phyloP scores from a whole-genome alignment of 1,140 invertebrate species.

The Zaprionus tsacasi region DNA sequence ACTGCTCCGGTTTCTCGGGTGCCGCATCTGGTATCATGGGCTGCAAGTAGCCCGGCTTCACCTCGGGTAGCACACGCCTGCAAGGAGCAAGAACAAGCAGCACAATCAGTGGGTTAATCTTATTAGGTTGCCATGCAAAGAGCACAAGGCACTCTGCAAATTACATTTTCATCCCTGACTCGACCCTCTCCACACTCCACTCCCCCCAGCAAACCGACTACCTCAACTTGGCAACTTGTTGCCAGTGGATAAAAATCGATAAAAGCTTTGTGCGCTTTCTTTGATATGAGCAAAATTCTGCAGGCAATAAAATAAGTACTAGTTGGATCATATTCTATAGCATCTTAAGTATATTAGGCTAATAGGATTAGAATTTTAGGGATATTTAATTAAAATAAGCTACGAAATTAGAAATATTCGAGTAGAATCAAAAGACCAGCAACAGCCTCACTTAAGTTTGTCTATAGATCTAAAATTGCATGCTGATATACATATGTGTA shows the following conservation, averaged over 20 bases:
- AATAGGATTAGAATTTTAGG: background rate
- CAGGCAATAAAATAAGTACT: background rate
- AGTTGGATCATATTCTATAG: background rate
- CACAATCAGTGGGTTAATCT: conserved; percentile 49
- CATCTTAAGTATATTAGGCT: background rate
- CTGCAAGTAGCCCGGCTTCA: conserved; percentile 93
- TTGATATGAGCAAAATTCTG: background rate
- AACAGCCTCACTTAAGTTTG: too few species aligned
- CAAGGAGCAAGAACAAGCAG: conserved; percentile 60
- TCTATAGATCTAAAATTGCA: too few species aligned
- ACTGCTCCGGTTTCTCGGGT: conserved; percentile 92
- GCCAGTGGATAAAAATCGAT: background rate
- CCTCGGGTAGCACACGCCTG: conserved; percentile 92
- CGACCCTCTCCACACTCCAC: background rate
- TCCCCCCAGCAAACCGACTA: background rate
- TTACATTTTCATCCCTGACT: conserved; percentile 36
- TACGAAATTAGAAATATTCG: too few species aligned
- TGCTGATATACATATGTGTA: too few species aligned
- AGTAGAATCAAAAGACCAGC: too few species aligned
- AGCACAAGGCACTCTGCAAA: conserved; percentile 35
- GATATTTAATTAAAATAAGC: too few species aligned
- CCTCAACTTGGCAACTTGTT: conserved; percentile 1
- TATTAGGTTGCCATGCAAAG: conserved; percentile 51
- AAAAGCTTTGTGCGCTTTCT: background rate
- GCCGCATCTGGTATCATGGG: conserved; percentile 93